Percentiles rank a stretch among this genome's conserved stretches.
These are phyloP conservation scores for Ceraclea dissimilis DNA, from an alignment of 2,888 invertebrate genomes.

Conservation along the genomic window DNA sequence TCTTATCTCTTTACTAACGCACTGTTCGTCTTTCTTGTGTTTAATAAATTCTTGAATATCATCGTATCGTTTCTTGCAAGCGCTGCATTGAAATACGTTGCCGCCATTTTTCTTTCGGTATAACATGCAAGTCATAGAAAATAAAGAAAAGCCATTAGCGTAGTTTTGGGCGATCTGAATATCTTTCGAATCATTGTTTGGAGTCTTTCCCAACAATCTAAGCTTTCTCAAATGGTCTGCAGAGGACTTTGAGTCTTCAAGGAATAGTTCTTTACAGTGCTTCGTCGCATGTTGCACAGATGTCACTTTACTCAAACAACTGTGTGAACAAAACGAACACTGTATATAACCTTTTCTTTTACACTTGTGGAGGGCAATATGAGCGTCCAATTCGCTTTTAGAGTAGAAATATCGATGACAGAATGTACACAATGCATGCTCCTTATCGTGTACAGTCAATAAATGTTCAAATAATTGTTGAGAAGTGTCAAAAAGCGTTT, in stretches of 20 bases:
- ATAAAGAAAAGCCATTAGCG: background rate
- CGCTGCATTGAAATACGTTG: background rate
- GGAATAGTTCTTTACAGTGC: background rate
- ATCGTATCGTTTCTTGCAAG: background rate
- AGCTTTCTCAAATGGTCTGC: background rate
- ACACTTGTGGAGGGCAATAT: background rate
- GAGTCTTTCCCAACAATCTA: no score
- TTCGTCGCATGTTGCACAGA: background rate
- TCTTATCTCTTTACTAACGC: background rate
- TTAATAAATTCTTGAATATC: background rate
- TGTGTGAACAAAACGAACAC: background rate
- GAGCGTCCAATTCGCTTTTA: background rate
- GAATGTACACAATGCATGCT: background rate
- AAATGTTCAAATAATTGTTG: background rate
- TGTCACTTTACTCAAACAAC: background rate
- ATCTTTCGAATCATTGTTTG: no score
- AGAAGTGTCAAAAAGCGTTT: background rate
- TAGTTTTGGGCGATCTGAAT: background rate
- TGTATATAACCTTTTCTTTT: background rate
- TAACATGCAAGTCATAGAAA: background rate
- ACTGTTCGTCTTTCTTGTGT: background rate
- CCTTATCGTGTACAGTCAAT: background rate
- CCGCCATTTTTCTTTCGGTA: background rate
- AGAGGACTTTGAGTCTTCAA: background rate
- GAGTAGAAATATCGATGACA: conserved; percentile 1